phyloP scores from a whole-genome alignment of 2,888 invertebrate genomes.

The Heliconius charithonia region DNA sequence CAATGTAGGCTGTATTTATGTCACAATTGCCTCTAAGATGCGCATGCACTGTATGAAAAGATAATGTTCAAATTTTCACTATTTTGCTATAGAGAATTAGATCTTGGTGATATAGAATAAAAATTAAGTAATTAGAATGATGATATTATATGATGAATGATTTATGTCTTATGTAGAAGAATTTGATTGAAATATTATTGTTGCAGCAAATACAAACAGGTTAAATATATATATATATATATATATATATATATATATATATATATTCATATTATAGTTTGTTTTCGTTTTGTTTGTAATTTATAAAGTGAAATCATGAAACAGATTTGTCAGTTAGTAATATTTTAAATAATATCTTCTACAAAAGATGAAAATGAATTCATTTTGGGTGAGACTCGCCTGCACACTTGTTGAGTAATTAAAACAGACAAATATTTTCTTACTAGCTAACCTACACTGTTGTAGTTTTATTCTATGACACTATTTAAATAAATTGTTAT shows the following conservation, averaged over 20 bases:
- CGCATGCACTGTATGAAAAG: conserved; percentile 32
- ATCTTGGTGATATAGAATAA: conserved; percentile 25
- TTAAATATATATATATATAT: conserved; percentile 5
- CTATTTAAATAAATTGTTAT: conserved; percentile 53
- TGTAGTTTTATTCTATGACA: conserved; percentile 63
- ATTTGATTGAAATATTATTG: conserved; percentile 1
- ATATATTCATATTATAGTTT: neutral
- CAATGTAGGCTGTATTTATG: conserved; percentile 5
- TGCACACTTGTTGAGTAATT: conserved; percentile 71
- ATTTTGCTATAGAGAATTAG: conserved; percentile 34
- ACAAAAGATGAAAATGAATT: conserved; percentile 20
- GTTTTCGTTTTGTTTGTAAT: neutral
- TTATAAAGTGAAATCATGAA: neutral
- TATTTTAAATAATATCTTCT: neutral
- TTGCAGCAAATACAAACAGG: neutral
- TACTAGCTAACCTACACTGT: conserved; percentile 61
- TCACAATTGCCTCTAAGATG: conserved; percentile 31
- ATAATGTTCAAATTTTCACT: conserved; percentile 41
- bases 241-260: conserved; percentile 12
- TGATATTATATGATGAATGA: conserved; percentile 1
- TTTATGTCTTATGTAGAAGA: conserved; percentile 9
- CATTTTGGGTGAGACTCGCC: conserved; percentile 65
- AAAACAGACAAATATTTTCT: conserved; percentile 63
- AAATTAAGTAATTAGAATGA: conserved; percentile 19
- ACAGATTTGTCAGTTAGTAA: neutral